phyloP scores from a whole-genome alignment of 2,888 invertebrate species.

The Micropterix aruncella region DNA sequence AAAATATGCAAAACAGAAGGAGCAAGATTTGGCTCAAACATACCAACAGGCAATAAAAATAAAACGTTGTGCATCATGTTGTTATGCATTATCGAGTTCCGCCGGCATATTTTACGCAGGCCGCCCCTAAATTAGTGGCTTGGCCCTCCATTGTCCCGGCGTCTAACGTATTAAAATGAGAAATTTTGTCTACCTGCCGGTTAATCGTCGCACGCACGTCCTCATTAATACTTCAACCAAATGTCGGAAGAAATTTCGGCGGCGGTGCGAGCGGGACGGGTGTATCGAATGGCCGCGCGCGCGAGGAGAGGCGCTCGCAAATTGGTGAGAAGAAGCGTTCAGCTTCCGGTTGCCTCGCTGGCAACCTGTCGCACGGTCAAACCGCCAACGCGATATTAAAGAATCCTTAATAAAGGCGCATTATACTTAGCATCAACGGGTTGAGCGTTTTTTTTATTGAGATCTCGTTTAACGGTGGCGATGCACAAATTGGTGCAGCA shows the following conservation, averaged over 20 bases:
- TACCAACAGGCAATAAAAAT: too few relatives aligned
- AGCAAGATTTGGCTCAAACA: too few relatives aligned
- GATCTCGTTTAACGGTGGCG: too few relatives aligned
- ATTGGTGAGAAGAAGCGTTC: not conserved
- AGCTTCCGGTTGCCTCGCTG: not conserved
- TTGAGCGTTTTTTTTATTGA: not conserved
- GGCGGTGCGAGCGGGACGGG: too few relatives aligned
- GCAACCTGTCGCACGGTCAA: not conserved
- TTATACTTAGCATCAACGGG: not conserved
- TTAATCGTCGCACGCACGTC: not conserved
- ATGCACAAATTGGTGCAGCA: too few relatives aligned
- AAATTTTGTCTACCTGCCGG: not conserved
- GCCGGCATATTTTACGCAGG: too few relatives aligned
- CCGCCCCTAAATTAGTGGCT: not conserved
- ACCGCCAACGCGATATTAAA: not conserved
- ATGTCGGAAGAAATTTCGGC: not conserved
- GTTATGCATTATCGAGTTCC: too few relatives aligned
- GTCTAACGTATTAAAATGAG: not conserved
- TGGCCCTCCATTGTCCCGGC: not conserved
- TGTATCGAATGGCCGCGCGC: too few relatives aligned
- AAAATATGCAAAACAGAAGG: too few relatives aligned
- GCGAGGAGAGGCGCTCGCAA: too few relatives aligned
- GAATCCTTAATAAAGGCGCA: not conserved
- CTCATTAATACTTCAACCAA: not conserved
- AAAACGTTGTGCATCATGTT: too few relatives aligned